Evolutionary conservation across 2,797 vertebrate species (phyloP).

Genomic region (Limosa lapponica): DNA sequence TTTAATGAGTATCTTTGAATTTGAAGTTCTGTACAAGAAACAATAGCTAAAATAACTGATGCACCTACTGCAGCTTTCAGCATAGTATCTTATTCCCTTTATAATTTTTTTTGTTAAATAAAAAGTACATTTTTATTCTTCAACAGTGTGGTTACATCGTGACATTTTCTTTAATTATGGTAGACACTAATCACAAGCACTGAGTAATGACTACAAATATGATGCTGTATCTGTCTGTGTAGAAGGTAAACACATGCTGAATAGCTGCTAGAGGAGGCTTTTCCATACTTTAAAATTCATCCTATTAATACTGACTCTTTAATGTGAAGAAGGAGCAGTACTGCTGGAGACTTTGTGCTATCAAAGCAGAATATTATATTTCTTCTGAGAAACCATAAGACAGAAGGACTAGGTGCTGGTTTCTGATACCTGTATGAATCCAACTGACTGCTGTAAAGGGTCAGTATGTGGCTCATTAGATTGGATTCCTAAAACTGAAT

Average conservation of each 20-base stretch:
- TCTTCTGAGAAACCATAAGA: not conserved
- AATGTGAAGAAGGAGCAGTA: not conserved
- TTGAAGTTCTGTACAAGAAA: constrained; percentile 65
- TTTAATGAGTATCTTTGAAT: constrained; percentile 87
- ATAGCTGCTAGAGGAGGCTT: not conserved
- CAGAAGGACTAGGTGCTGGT: not conserved
- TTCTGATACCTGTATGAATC: not conserved
- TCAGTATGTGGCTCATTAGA: not conserved
- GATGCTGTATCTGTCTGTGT: not conserved
- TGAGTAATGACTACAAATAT: not conserved
- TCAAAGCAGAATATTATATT: constrained; percentile 12
- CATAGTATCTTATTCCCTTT: not conserved
- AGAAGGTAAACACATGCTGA: not conserved
- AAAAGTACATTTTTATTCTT: not conserved
- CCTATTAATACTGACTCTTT: not conserved
- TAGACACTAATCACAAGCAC: not conserved
- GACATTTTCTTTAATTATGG: constrained; percentile 18
- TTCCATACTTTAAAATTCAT: not conserved
- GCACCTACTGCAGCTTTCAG: constrained; percentile 34
- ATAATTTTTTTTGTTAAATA: not conserved
- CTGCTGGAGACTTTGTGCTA: not conserved
- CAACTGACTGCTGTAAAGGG: not conserved
- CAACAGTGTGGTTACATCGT: not conserved
- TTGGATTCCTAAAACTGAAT: not conserved
- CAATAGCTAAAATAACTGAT: constrained; percentile 48